Percentiles rank a stretch among this genome's conserved stretches.
Evolutionary conservation across 2,113 vertebrate species (phyloP).

Genomic region (Sylvia atricapilla): DNA sequence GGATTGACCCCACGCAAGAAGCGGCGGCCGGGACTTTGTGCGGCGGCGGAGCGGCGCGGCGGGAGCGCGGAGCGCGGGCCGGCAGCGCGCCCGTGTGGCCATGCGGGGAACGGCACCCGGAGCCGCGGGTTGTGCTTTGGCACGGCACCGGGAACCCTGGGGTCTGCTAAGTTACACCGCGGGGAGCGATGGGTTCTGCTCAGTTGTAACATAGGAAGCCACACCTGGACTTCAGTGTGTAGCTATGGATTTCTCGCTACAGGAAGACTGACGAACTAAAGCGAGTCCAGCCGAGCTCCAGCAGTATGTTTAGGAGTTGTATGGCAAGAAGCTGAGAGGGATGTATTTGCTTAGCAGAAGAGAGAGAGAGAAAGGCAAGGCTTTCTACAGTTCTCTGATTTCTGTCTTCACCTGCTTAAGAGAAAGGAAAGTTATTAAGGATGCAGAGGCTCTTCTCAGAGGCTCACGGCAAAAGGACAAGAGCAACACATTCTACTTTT

Average conservation of each 20-base stretch:
- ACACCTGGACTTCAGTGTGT: no score
- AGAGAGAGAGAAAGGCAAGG: neutral
- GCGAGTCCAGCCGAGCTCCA: neutral
- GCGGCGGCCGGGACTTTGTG: fast-evolving
- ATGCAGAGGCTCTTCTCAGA: neutral
- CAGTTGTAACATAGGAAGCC: neutral
- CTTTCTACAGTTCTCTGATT: neutral
- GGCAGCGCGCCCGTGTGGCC: neutral
- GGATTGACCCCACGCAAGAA: fast-evolving
- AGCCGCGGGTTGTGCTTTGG: fast-evolving
- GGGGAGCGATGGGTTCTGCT: fast-evolving
- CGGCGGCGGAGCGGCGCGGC: fast-evolving
- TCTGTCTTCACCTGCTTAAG: neutral
- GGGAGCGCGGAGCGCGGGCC: neutral
- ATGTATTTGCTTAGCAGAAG: neutral
- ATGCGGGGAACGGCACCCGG: fast-evolving
- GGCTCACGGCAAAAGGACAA: neutral
- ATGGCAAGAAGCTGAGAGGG: neutral
- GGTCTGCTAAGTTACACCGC: fast-evolving
- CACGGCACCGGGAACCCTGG: fast-evolving
- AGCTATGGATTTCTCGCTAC: neutral
- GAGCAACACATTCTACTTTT: neutral
- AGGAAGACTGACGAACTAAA: neutral
- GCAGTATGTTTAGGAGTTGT: no score
- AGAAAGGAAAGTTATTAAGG: neutral